Conservation (phyloP, 2,113 vertebrate genomes). For the Eclectus roratus region DNA sequence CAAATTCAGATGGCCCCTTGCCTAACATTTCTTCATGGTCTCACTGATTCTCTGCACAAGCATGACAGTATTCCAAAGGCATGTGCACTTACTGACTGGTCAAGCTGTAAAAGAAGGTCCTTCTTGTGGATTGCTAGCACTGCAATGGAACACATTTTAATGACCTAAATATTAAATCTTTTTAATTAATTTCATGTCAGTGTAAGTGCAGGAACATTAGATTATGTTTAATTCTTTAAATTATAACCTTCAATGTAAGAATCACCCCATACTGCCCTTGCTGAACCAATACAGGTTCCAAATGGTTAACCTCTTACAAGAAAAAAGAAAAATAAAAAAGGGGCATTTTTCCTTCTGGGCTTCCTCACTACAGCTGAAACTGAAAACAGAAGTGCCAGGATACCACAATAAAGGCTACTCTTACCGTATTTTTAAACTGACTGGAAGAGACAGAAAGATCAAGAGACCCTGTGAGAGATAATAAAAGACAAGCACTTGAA, state of each 20-base stretch:
- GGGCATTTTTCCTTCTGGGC: neutral
- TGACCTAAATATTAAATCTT: neutral
- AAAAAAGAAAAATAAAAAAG: too few relatives aligned
- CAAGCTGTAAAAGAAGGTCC: neutral
- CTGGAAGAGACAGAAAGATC: constrained; percentile 14
- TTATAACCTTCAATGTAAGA: neutral
- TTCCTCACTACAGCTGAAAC: neutral
- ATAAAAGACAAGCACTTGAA: constrained; percentile 46
- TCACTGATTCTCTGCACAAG: neutral
- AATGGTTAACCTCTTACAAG: neutral
- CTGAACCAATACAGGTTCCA: neutral
- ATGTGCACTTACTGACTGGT: too few relatives aligned
- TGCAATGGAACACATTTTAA: neutral
- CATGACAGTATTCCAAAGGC: neutral
- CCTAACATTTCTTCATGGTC: neutral
- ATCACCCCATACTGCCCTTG: neutral
- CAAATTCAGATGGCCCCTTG: neutral
- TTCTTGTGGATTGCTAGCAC: neutral
- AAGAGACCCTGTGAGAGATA: constrained; percentile 44
- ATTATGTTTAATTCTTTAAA: neutral
- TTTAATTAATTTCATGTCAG: neutral
- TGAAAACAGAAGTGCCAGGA: constrained; percentile 39
- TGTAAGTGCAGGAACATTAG: neutral
- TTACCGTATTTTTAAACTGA: neutral
- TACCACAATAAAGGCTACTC: constrained; percentile 36